Conservation (phyloP, 2,113 vertebrate species). For the Antennarius striatus region DNA sequence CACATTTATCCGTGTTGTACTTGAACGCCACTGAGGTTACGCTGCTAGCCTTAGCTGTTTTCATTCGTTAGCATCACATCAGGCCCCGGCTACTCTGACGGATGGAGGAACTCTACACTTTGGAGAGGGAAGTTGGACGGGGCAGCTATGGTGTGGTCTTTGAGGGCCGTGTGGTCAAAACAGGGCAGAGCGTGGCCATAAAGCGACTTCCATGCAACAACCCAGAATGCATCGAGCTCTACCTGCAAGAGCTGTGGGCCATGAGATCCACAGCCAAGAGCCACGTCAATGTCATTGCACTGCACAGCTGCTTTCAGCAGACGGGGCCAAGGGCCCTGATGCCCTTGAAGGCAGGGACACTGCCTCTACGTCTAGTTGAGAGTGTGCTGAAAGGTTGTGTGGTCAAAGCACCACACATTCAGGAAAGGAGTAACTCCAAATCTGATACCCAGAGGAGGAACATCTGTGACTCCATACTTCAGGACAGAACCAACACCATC, state of each 20-base stretch:
- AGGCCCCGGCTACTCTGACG: background rate
- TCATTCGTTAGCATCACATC: background rate
- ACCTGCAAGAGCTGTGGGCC: slow-evolving; percentile 93
- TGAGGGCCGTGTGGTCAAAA: slow-evolving; percentile 81
- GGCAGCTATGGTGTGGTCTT: slow-evolving; percentile 96
- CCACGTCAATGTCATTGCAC: slow-evolving; percentile 90
- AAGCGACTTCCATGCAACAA: slow-evolving; percentile 91
- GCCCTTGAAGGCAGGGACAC: slow-evolving; percentile 74
- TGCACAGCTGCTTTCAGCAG: slow-evolving; percentile 79
- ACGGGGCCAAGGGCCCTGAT: slow-evolving; percentile 72
- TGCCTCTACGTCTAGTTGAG: slow-evolving; percentile 91
- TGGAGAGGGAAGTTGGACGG: slow-evolving; percentile 89
- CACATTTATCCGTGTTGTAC: background rate
- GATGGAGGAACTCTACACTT: slow-evolving; percentile 85
- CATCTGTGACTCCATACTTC: slow-evolving; percentile 32
- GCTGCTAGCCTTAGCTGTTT: background rate
- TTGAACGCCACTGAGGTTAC: background rate
- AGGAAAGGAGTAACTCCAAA: slow-evolving; percentile 7
- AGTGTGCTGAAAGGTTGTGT: slow-evolving; percentile 88
- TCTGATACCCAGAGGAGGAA: slow-evolving; percentile 3
- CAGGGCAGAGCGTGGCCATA: slow-evolving; percentile 85
- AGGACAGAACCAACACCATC: slow-evolving; percentile 49
- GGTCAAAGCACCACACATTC: slow-evolving; percentile 2
- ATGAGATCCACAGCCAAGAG: slow-evolving; percentile 87
- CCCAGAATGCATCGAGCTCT: slow-evolving; percentile 92